Evolutionary conservation across 2,797 vertebrate genomes (phyloP).

Genomic region (Oryzias dopingdopingensis): DNA sequence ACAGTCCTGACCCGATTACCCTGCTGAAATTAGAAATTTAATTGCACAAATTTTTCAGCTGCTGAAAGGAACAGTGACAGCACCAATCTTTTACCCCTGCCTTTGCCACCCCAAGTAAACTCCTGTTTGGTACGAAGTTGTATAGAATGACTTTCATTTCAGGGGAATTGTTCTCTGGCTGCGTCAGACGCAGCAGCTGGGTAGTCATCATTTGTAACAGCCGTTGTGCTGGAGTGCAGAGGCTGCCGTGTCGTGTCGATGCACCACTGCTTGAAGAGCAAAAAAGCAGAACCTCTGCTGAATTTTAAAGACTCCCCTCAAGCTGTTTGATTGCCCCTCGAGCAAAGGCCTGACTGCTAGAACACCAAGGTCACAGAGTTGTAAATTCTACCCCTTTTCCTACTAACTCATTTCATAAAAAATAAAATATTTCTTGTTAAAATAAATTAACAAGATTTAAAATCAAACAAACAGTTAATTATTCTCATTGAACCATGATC

Average conservation of each 20-base stretch:
- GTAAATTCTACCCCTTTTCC: too few relatives aligned
- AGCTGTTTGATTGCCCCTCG: not conserved
- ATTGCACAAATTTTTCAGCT: slow-evolving; percentile 60
- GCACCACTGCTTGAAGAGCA: slow-evolving; percentile 5
- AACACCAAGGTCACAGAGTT: too few relatives aligned
- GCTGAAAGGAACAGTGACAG: slow-evolving; percentile 29
- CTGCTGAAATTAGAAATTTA: slow-evolving; percentile 60
- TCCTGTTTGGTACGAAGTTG: slow-evolving; percentile 31
- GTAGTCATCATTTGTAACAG: slow-evolving; percentile 26
- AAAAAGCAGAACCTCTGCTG: slow-evolving; percentile 6
- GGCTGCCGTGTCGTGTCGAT: slow-evolving; percentile 11
- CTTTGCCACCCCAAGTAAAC: slow-evolving; percentile 28
- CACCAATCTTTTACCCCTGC: slow-evolving; percentile 42
- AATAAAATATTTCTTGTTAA: too few relatives aligned
- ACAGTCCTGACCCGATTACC: slow-evolving; percentile 49
- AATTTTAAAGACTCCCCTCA: slow-evolving; percentile 3
- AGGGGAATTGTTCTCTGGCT: slow-evolving; percentile 11
- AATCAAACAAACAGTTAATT: too few relatives aligned
- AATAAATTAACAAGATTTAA: too few relatives aligned
- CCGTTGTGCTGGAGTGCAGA: slow-evolving; percentile 15
- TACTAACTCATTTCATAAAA: too few relatives aligned
- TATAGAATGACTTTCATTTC: slow-evolving; percentile 44
- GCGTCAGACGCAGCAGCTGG: slow-evolving; percentile 24
- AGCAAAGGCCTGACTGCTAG: too few relatives aligned
- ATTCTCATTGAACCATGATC: too few relatives aligned